These are phyloP conservation scores for Azemiops feae DNA, from an alignment of 2,113 vertebrate species.

Conservation along the genomic window DNA sequence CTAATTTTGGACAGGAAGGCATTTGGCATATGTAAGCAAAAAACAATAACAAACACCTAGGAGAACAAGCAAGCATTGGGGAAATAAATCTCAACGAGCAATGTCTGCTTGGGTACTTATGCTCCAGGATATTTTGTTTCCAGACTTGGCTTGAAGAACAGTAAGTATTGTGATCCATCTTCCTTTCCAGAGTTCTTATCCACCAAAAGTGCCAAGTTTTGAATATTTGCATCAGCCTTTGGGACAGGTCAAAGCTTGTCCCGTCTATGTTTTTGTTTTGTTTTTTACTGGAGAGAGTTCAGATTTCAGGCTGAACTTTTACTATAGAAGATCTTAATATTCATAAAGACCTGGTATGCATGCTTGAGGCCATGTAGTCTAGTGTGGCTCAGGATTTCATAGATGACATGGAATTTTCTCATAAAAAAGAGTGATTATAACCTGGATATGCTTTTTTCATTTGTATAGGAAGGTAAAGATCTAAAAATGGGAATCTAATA, in stretches of 20 bases:
- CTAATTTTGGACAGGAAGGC: not conserved
- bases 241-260: not conserved
- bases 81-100: not conserved
- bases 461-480: not conserved
- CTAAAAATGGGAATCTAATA: not conserved
- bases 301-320: not conserved
- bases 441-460: not conserved
- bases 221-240: not conserved
- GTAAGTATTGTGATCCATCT: not conserved
- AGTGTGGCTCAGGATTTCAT: not conserved
- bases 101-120: not conserved
- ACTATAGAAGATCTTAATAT: not conserved
- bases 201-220: not conserved
- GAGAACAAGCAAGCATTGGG: not conserved
- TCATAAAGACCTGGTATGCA: not conserved
- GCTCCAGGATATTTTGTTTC: not conserved
- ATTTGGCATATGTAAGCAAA: not conserved
- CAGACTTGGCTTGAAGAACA: not conserved
- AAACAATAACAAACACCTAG: not conserved
- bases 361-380: not conserved
- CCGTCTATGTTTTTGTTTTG: not conserved
- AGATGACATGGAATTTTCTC: not conserved
- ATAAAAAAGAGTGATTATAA: not conserved
- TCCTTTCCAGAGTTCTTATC: not conserved
- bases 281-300: not conserved